Evolutionary conservation across 2,888 invertebrate genomes (phyloP).

Genomic region (Parascotia fuliginaria): DNA sequence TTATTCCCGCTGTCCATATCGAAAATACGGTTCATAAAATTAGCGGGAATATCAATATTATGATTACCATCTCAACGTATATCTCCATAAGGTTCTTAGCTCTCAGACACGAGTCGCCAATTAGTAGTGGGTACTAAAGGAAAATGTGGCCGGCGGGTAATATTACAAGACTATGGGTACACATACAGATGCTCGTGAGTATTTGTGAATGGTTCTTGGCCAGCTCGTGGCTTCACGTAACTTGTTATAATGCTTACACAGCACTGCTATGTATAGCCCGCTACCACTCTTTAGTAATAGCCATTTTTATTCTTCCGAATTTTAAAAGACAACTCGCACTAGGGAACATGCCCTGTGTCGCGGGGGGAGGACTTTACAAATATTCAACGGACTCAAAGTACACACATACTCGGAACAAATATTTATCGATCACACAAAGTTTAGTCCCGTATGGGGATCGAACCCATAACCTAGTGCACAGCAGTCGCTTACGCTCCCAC

Average conservation of each 20-base stretch:
- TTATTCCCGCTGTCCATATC: too few relatives aligned
- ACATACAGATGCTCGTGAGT: slow-evolving; percentile 43
- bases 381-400: too few relatives aligned
- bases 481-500: too few relatives aligned
- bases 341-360: too few relatives aligned
- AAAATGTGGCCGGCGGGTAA: slow-evolving; percentile 75
- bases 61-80: slow-evolving; percentile 54
- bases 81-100: slow-evolving; percentile 59
- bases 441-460: too few relatives aligned
- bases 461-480: too few relatives aligned
- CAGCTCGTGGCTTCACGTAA: slow-evolving; percentile 27
- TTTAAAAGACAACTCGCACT: too few relatives aligned
- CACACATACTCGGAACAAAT: too few relatives aligned
- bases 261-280: not conserved
- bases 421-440: too few relatives aligned
- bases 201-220: slow-evolving; percentile 32
- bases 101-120: slow-evolving; percentile 77
- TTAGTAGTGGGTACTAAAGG: slow-evolving; percentile 72
- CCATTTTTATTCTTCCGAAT: too few relatives aligned
- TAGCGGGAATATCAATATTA: slow-evolving; percentile 5
- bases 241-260: slow-evolving; percentile 36
- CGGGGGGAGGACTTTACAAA: too few relatives aligned
- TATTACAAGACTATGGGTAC: slow-evolving; percentile 66
- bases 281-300: not conserved
- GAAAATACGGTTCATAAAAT: not conserved